Conservation (phyloP, 2,888 invertebrate genomes). For the Zhengitettix transpicula region DNA sequence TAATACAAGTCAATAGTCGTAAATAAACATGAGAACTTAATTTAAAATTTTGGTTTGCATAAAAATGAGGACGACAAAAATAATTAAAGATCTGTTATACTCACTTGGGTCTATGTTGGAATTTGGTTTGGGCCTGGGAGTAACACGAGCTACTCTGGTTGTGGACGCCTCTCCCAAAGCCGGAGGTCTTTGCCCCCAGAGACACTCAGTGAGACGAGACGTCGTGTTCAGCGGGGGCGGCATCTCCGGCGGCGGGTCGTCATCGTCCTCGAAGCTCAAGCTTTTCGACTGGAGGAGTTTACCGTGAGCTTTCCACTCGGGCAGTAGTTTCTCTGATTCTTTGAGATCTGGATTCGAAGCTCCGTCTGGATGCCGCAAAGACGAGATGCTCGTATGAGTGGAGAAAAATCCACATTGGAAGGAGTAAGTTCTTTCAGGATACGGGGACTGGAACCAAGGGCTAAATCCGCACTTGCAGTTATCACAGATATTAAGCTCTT, state of each 20-base stretch:
- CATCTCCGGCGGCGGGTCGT: background rate
- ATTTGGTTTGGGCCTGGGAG: background rate
- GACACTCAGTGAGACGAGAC: background rate
- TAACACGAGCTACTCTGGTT: background rate
- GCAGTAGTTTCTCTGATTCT: slow-evolving; percentile 33
- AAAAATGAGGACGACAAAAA: too few species aligned
- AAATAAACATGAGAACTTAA: too few species aligned
- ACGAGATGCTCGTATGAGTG: slow-evolving; percentile 36
- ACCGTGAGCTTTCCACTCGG: too few species aligned
- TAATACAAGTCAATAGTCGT: too few species aligned
- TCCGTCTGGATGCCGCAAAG: slow-evolving; percentile 74
- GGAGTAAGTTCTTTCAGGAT: too few species aligned
- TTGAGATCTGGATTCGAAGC: slow-evolving; percentile 82
- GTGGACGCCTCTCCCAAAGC: background rate
- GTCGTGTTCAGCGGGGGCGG: slow-evolving; percentile 28
- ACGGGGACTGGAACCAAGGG: too few species aligned
- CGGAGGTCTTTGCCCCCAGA: background rate
- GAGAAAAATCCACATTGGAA: background rate
- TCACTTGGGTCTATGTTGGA: background rate
- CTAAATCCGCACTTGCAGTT: slow-evolving; percentile 35
- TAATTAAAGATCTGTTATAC: background rate
- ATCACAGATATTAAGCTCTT: slow-evolving; percentile 52
- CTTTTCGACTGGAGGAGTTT: too few species aligned
- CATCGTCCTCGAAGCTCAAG: slow-evolving; percentile 14
- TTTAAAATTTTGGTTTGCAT: too few species aligned